Percentiles rank a stretch among this genome's conserved stretches.
phyloP scores from a whole-genome alignment of 2,113 vertebrate species.

The Xiphorhynchus elegans region DNA sequence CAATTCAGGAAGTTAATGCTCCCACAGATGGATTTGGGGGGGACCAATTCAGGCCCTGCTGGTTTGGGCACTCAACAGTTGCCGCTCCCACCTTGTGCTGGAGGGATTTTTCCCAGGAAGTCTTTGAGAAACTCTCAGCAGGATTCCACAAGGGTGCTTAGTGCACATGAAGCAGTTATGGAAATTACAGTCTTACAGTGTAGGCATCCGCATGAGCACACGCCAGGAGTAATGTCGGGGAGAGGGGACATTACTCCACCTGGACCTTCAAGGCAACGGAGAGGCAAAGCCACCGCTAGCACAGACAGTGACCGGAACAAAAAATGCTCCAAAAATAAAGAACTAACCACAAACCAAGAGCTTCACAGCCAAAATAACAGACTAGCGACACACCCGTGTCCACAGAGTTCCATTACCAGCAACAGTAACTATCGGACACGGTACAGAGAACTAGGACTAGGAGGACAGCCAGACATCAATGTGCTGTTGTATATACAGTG shows the following conservation, averaged over 20 bases:
- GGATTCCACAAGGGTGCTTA: constrained; percentile 92
- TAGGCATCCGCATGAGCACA: constrained; percentile 80
- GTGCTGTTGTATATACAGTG: constrained; percentile 74
- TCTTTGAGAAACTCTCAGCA: constrained; percentile 80
- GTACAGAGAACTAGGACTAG: constrained; percentile 77
- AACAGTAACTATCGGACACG: constrained; percentile 70
- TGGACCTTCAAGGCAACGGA: constrained; percentile 79
- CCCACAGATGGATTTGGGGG: not conserved
- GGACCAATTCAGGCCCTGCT: not conserved
- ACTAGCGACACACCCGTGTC: constrained; percentile 78
- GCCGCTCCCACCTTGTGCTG: not conserved
- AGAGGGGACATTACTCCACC: constrained; percentile 80
- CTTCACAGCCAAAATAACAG: constrained; percentile 78
- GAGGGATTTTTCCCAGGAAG: constrained; percentile 41
- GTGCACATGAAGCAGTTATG: constrained; percentile 90
- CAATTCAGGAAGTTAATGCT: not conserved
- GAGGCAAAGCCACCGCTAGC: constrained; percentile 81
- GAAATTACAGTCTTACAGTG: constrained; percentile 82
- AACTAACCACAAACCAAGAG: constrained; percentile 81
- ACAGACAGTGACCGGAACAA: constrained; percentile 78
- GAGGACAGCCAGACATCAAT: constrained; percentile 74
- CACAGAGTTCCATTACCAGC: constrained; percentile 72
- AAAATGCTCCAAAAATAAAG: constrained; percentile 65
- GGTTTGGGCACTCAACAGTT: not conserved
- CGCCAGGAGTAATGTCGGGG: constrained; percentile 79